Evolutionary conservation across 2,797 vertebrate species (phyloP), one percentile per base, ranked within the genome.

Genomic region (Linurgus olivaceus): DNA sequence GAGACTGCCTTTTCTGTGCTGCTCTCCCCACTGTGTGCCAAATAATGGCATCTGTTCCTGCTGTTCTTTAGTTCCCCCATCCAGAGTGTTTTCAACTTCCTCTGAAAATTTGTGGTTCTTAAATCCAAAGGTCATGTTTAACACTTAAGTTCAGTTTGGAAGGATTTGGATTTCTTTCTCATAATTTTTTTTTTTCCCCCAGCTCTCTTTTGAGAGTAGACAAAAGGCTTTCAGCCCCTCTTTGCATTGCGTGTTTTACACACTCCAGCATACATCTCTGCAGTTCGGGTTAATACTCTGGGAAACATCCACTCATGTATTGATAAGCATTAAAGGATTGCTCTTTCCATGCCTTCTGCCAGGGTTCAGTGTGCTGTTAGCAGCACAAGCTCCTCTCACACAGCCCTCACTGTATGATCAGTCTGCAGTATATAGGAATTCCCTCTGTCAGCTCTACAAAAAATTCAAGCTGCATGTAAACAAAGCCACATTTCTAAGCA

Each of bases 81-180:
- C 89, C 95, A 96, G 84, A 1, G 58, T 94, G 89, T 95, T 96
- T 97, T 92, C 93, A 96, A 96, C 93, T 96, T 97, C 93, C 93
- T 94, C 75, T 77, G 94, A 97, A 96, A 97, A 96, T 96, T 89
- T 96, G 94, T 95, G 74, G 71, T 87, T 96, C 93, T 97, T 96
- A 91, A 96, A 97, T 94, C 90, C 94, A 95, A 97, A 97, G 96
- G 97, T 97, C 96, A 95, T 23, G 90, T 94, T 96, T 94, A 95
- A 95, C 93, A 92, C 83, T 96, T 72, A 92, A 91, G 89, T 88
- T 96, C 63, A 76, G 52, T 58, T 91, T 72, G 58, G 72, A 78
- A 83, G 73, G 67, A 89, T 91, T 88, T 91, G 70, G 76, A 94
- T 91, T 94, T 88, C 42, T 79, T 95, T 90, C 61, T 91, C 29